Conservation (phyloP, 37 sponge, comb jelly and placozoan genomes). For the Beroe forskalii region DNA sequence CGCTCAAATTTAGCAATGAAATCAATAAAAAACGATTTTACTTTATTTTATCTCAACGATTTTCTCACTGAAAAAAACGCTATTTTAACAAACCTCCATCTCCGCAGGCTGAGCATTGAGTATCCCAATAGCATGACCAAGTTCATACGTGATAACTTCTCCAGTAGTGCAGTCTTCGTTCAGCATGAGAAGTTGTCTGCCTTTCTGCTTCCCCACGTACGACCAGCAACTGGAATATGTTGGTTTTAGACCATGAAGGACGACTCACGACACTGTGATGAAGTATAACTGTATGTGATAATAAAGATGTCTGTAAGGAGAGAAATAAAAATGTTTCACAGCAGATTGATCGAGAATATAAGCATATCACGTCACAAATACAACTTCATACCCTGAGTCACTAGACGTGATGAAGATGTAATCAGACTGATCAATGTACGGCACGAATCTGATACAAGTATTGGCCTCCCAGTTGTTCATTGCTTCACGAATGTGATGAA, state of each 20-base stretch:
- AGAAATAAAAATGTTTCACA: too few species aligned
- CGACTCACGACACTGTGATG: too few species aligned
- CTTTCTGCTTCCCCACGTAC: constrained; percentile 27
- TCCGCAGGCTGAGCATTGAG: not conserved
- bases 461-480: constrained; percentile 46
- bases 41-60: too few species aligned
- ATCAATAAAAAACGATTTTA: too few species aligned
- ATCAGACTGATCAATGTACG: constrained; percentile 57
- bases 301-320: not conserved
- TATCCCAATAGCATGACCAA: constrained; percentile 38
- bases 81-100: too few species aligned
- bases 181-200: not conserved
- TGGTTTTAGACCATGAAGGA: too few species aligned
- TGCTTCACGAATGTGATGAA: constrained; percentile 23
- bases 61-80: too few species aligned
- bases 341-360: too few species aligned
- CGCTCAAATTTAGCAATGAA: too few species aligned
- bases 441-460: constrained; percentile 43
- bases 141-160: not conserved
- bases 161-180: constrained; percentile 1
- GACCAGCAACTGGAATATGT: constrained; percentile 41
- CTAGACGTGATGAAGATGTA: not conserved
- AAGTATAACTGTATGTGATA: too few species aligned
- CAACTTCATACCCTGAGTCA: constrained; percentile 37
- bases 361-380: too few species aligned